Base-by-base conservation (phyloP, 1,140 invertebrate genomes). In the Lepidurus couesii region DNA sequence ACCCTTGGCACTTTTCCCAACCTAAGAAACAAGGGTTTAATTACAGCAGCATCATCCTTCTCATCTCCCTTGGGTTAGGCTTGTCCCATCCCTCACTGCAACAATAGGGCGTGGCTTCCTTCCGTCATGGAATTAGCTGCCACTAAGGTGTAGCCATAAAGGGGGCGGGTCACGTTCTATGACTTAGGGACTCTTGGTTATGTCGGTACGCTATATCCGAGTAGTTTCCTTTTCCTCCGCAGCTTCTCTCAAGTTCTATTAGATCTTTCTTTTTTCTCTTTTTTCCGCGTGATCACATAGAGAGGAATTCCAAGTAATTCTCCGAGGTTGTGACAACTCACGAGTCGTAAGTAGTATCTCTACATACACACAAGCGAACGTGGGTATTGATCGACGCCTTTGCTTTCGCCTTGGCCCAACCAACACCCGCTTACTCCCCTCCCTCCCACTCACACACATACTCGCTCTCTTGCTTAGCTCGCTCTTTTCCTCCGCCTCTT, bases 381-480 rank as follows among this genome's bases (percentile, higher is more conserved):
- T 77, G 76, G 44, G 76, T 77, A 53, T 77, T 44, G 44, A 34
- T 45, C 26, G 26, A n/a, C 16, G 44, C 74, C 26, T 45, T 77
- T n/a, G 44, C 76, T 77, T 78, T 81, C 44, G 26, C 9, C 81
- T 77, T 80, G 44, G 75, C 42, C 26, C 75, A 74, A n/a, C 34
- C 21, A 26, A 42, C 8, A n/a, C 45, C 8, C 6, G 42, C 21
- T 21, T 74, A 21, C 47, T 21, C 5, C 73, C 80, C 81, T 78
- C 7, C 75, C 73, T 81, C 43, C 79, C 45, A 75, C 76, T 81
- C 75, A 75, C 44, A 43, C 53, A 80, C 76, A 78, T 47, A 73
- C 47, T 80, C 76, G 13, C 73, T 42, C 73, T 73, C 76, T 78
- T 74, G 65, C 74, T 78, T 76, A 75, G 44, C 34, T 34, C 34